phyloP scores from a whole-genome alignment of 1,140 invertebrate genomes.

The Lutraria rhynchaena region DNA sequence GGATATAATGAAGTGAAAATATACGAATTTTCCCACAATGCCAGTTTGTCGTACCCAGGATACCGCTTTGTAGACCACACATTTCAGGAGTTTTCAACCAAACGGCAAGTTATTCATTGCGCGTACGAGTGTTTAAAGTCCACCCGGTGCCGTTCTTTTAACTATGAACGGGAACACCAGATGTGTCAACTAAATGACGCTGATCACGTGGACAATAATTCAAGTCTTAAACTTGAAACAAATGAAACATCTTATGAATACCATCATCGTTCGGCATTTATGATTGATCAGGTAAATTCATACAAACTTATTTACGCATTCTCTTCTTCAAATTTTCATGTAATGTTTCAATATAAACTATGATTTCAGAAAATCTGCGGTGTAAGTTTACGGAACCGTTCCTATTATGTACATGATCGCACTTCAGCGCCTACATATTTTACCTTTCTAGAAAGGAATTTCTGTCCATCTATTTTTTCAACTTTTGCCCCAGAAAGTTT shows the following conservation, averaged over 20 bases:
- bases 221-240: not conserved
- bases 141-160: constrained; percentile 41
- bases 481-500: not conserved
- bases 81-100: constrained; percentile 54
- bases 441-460: not conserved
- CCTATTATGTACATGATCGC: not conserved
- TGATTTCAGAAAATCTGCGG: not conserved
- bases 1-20: constrained; percentile 28
- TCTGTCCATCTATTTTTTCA: too few relatives aligned
- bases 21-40: constrained; percentile 43
- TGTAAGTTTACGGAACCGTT: not conserved
- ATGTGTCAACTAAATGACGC: constrained; percentile 50
- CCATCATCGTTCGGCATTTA: constrained; percentile 30
- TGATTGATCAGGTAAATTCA: constrained; percentile 43
- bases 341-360: not conserved
- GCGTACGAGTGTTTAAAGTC: constrained; percentile 56
- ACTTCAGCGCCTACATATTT: not conserved
- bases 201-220: constrained; percentile 17
- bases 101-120: constrained; percentile 48
- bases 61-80: constrained; percentile 30
- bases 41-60: constrained; percentile 39
- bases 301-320: constrained; percentile 1
- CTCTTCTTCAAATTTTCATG: not conserved
- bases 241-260: constrained; percentile 16
- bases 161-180: constrained; percentile 11